Conservation (phyloP, 2,888 invertebrate genomes). For the Colostygia pectinataria region DNA sequence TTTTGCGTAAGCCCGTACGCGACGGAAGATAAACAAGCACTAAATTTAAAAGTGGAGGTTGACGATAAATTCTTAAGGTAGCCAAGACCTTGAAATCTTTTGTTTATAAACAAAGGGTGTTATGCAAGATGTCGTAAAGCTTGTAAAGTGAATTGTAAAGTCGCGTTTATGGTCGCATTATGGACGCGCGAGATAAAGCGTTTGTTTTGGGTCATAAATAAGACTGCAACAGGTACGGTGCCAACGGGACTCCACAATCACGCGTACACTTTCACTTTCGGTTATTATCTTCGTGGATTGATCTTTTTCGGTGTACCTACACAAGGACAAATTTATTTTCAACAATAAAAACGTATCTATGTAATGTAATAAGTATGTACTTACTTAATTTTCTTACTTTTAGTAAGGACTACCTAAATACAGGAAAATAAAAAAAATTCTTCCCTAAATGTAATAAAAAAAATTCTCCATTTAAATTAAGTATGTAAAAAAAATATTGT, state of each 20-base stretch:
- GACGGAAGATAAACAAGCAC: slow-evolving; percentile 55
- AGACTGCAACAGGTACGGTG: slow-evolving; percentile 81
- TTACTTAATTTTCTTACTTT: no score
- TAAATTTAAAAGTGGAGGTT: slow-evolving; percentile 51
- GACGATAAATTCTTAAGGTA: slow-evolving; percentile 54
- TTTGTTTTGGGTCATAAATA: slow-evolving; percentile 83
- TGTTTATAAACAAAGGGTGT: slow-evolving; percentile 81
- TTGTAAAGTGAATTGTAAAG: slow-evolving; percentile 55
- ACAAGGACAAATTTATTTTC: slow-evolving; percentile 13
- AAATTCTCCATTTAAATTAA: no score
- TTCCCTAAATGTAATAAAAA: no score
- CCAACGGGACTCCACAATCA: slow-evolving; percentile 76
- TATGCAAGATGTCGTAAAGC: slow-evolving; percentile 75
- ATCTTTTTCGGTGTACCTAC: slow-evolving; percentile 46
- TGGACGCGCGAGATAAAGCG: slow-evolving; percentile 79
- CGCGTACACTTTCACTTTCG: slow-evolving; percentile 77
- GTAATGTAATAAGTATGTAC: no score
- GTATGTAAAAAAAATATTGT: no score
- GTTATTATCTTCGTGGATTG: slow-evolving; percentile 70
- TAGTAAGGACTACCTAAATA: no score
- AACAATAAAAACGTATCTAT: no score
- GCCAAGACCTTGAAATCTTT: slow-evolving; percentile 70
- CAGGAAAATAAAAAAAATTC: no score
- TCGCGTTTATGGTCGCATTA: slow-evolving; percentile 77
- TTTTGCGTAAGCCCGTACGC: slow-evolving; percentile 46